A percentile compares a stretch with the other conserved stretches of the same genome.
These are phyloP conservation scores for Oncorhynchus mykiss DNA, from an alignment of 2,113 vertebrate species.

Conservation along the genomic window DNA sequence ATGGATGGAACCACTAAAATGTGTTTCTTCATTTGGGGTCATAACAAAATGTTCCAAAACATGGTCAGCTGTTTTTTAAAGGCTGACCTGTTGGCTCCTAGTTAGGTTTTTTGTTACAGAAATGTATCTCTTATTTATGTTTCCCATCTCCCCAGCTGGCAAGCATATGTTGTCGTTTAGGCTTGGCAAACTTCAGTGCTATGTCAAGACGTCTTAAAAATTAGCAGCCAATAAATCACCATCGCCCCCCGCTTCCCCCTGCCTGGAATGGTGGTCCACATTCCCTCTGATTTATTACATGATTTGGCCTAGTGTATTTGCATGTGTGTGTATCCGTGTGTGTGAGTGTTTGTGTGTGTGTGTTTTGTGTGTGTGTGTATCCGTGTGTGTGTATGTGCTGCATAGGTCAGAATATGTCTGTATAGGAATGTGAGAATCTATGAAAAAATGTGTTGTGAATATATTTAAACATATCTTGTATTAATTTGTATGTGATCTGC, in stretches of 20 bases:
- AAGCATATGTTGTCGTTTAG: constrained; percentile 79
- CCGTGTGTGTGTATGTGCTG: constrained; percentile 1
- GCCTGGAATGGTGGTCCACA: constrained; percentile 73
- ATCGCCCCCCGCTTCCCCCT: constrained; percentile 60
- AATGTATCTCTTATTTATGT: constrained; percentile 64
- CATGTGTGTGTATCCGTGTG: constrained; percentile 8
- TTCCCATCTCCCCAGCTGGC: constrained; percentile 70
- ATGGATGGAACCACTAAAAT: constrained; percentile 34
- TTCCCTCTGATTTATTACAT: constrained; percentile 77
- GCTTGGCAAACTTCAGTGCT: constrained; percentile 73
- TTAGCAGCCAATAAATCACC: constrained; percentile 81
- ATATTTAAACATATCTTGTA: neutral
- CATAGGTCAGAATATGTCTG: neutral
- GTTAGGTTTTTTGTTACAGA: constrained; percentile 54
- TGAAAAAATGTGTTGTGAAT: neutral
- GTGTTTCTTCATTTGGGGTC: neutral
- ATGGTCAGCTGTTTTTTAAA: constrained; percentile 1
- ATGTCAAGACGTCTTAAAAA: constrained; percentile 78
- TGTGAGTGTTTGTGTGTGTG: constrained; percentile 15
- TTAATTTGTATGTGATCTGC: constrained; percentile 20
- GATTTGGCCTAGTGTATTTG: constrained; percentile 50
- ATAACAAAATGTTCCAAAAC: neutral
- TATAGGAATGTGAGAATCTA: constrained; percentile 45
- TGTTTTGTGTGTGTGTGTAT: constrained; percentile 10
- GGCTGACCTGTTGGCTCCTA: constrained; percentile 38